These are phyloP conservation scores for Zeugodacus cucurbitae DNA, from an alignment of 1,140 invertebrate species.

Conservation along the genomic window DNA sequence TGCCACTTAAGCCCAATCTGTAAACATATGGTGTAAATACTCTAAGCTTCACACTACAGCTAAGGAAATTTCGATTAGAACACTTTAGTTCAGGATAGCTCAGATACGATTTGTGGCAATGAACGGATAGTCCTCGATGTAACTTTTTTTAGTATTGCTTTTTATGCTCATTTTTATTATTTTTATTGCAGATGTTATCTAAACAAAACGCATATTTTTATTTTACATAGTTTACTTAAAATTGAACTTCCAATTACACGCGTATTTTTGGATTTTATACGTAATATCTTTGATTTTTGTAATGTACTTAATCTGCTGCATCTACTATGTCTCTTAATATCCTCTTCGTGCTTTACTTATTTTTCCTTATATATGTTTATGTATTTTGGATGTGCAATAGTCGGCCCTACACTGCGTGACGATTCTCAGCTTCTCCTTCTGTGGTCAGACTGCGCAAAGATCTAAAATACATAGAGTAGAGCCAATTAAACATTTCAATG, in stretches of 20 bases:
- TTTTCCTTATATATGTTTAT: too few species aligned
- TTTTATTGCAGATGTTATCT: background rate
- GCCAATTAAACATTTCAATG: background rate
- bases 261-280: too few species aligned
- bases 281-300: too few species aligned
- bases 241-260: too few species aligned
- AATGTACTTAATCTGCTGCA: background rate
- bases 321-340: background rate
- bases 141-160: background rate
- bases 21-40: too few species aligned
- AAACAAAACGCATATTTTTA: background rate
- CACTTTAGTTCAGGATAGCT: too few species aligned
- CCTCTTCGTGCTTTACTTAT: background rate
- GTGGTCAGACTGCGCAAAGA: slow-evolving; percentile 63
- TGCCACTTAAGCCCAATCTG: too few species aligned
- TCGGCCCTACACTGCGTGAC: slow-evolving; percentile 23
- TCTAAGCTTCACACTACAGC: too few species aligned
- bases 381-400: background rate
- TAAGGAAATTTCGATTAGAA: too few species aligned
- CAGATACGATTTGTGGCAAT: too few species aligned
- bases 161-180: background rate
- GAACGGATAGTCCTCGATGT: too few species aligned
- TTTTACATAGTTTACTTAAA: background rate
- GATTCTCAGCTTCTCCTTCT: slow-evolving; percentile 51
- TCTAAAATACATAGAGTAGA: slow-evolving; percentile 49